Base-by-base conservation (phyloP, 2,113 vertebrate genomes). In the Tragelaphus imberbis region DNA sequence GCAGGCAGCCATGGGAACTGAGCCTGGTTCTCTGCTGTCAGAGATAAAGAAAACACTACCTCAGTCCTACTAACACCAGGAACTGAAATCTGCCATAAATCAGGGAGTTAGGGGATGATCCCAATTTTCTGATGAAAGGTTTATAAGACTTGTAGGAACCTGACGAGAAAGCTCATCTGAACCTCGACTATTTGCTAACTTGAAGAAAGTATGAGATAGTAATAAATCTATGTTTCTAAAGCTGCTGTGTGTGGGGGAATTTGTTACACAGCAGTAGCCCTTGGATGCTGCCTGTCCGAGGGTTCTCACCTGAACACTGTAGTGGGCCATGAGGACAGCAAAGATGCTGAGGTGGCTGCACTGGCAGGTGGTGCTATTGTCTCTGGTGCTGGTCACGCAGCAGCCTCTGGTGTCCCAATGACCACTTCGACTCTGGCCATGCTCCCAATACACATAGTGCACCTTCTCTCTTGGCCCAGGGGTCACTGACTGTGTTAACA, bases 401-500 rank as follows among this genome's bases (percentile, higher is more conserved):
- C 58, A 59, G 58, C 58, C 58, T 59, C 58, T 59, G 58, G 58
- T 59, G 58, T 59, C 25, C 58, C 58, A 59, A 25, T 59, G 58
- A 10, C 58, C 58, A 5, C 25, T 59, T 59, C 58, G 1, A 12
- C 27, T 27, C 58, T 59, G 58, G 23, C 80, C 87, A 6, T 12
- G 95, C 7, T 98, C 92, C 99, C 99, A 99, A 96, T 98, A 99
- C 77, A 98, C 99, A 96, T 99, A 99, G 13, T 98, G 0, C 3
- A 71, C 30, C 47, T 56, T 6, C 7, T 36, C 11, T 4, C 7
- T 56, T 27, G 53, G 75, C 11, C 16, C 19, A 11, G 13, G 23
- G 2, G 2, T 92, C 51, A 55, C 28, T 0, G 1, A 1, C 92
- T 96, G 7, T 30, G 65, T 68, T n/a, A 36, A 68, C 65, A 79